Percentiles rank a stretch among this genome's conserved stretches.
Evolutionary conservation across 2,888 invertebrate genomes (phyloP).

Genomic region (Drosophila vallismaia): DNA sequence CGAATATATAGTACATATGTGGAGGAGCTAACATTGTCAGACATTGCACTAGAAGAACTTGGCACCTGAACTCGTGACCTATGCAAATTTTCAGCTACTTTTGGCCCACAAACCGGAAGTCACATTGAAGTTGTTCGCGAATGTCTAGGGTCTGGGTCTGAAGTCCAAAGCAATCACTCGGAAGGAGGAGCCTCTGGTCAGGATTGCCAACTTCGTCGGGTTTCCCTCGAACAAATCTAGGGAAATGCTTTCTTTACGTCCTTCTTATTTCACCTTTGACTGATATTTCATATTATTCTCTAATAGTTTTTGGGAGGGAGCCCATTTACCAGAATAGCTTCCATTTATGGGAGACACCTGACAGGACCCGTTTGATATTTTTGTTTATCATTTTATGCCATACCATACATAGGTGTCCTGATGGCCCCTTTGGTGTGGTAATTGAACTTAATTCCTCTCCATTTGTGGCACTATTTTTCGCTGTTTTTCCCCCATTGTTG

Average conservation of each 20-base stretch:
- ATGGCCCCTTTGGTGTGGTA: conserved; percentile 48
- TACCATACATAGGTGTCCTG: conserved; percentile 34
- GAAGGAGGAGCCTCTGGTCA: conserved; percentile 18
- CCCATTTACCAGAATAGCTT: conserved; percentile 22
- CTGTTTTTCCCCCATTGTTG: conserved; percentile 19
- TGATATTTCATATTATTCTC: conserved; percentile 28
- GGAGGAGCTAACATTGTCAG: conserved; percentile 52
- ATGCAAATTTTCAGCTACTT: conserved; percentile 76
- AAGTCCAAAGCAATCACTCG: conserved; percentile 58
- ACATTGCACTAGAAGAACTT: conserved; percentile 67
- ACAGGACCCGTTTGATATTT: background rate
- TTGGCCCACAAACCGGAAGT: conserved; percentile 74
- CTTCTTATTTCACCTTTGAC: conserved; percentile 10
- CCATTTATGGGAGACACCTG: conserved; percentile 6
- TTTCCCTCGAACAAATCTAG: background rate
- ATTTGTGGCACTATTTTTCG: conserved; percentile 39
- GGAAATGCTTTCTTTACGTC: background rate
- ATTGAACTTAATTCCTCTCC: conserved; percentile 52
- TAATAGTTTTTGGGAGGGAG: conserved; percentile 2
- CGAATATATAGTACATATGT: conserved; percentile 13
- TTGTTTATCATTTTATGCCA: background rate
- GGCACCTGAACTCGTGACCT: conserved; percentile 81
- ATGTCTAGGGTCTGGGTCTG: conserved; percentile 70
- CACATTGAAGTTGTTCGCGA: conserved; percentile 70
- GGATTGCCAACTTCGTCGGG: background rate